A percentile compares a stretch with the other conserved stretches of the same genome.
These are phyloP conservation scores for Drepanosiphum platanoidis DNA, from an alignment of 2,888 invertebrate genomes.

Conservation along the genomic window DNA sequence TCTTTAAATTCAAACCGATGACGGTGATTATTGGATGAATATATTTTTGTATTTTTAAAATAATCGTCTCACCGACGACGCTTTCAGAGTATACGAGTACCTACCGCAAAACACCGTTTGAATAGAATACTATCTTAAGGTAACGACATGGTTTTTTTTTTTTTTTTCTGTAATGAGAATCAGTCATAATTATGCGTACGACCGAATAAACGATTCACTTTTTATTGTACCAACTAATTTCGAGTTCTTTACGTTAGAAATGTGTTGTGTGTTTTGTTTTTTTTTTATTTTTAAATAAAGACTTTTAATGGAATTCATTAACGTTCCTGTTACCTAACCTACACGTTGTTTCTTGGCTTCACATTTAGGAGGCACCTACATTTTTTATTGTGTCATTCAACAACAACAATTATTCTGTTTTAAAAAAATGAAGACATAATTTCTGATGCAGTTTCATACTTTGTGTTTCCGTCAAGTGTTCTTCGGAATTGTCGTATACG, in stretches of 20 bases:
- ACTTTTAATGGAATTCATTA: background rate
- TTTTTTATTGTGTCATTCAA: constrained; percentile 1
- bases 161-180: background rate
- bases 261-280: background rate
- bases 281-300: background rate
- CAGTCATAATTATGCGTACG: background rate
- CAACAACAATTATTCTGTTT: constrained; percentile 22
- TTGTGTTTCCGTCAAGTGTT: constrained; percentile 34
- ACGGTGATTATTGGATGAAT: too few relatives aligned
- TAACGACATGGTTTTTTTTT: too few relatives aligned
- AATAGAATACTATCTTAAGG: too few relatives aligned
- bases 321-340: background rate
- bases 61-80: too few relatives aligned
- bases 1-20: too few relatives aligned
- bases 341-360: background rate
- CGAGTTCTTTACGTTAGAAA: background rate
- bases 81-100: too few relatives aligned
- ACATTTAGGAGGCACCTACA: constrained; percentile 5
- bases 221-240: background rate
- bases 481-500: constrained; percentile 11
- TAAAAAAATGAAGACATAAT: constrained; percentile 7
- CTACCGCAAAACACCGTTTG: too few relatives aligned
- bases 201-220: background rate
- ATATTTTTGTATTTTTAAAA: too few relatives aligned
- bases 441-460: constrained; percentile 7